Evolutionary conservation across 2,113 vertebrate genomes (phyloP).

Genomic region (Cebidichthys violaceus): DNA sequence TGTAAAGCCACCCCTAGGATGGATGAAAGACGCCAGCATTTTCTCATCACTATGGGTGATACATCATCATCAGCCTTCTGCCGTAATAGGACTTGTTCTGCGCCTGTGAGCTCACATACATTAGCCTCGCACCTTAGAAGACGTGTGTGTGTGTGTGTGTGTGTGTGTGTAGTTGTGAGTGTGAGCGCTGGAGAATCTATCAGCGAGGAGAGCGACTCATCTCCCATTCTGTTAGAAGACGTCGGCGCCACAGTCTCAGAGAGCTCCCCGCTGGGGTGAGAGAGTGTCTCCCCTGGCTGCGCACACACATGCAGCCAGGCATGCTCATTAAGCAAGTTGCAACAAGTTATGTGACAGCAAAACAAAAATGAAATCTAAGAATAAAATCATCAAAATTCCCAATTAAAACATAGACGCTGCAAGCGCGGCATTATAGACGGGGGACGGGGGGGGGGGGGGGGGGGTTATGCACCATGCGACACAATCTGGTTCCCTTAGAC

Average conservation of each 20-base stretch:
- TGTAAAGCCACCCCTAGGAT: neutral
- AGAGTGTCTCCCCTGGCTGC: slow-evolving; percentile 10
- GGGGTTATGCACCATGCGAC: neutral
- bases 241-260: slow-evolving; percentile 11
- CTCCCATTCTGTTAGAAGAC: slow-evolving; percentile 46
- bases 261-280: slow-evolving; percentile 13
- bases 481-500: neutral
- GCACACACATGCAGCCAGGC: slow-evolving; percentile 17
- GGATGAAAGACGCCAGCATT: neutral
- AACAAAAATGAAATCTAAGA: neutral
- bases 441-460: too few relatives aligned
- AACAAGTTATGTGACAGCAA: neutral
- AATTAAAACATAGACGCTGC: neutral
- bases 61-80: neutral
- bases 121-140: slow-evolving; percentile 25
- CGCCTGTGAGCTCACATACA: slow-evolving; percentile 34
- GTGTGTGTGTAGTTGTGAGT: slow-evolving; percentile 27
- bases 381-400: neutral
- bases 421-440: neutral
- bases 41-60: slow-evolving; percentile 21
- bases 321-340: slow-evolving; percentile 3
- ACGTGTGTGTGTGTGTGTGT: slow-evolving; percentile 26
- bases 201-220: slow-evolving; percentile 33
- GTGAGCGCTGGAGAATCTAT: slow-evolving; percentile 13
- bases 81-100: slow-evolving; percentile 6